phyloP scores from a whole-genome alignment of 2,888 invertebrate genomes.

The Chymomyza procnemis region DNA sequence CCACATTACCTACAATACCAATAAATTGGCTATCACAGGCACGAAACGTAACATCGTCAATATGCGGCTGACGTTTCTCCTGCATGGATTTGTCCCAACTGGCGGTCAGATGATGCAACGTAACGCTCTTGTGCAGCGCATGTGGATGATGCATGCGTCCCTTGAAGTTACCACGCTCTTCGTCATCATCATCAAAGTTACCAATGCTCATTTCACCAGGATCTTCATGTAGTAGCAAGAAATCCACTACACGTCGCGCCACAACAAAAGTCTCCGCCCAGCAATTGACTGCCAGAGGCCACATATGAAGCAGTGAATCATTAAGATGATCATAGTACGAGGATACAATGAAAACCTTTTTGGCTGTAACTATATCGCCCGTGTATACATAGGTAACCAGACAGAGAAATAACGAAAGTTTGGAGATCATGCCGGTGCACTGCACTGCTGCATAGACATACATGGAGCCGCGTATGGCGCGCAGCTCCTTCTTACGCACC shows the following conservation, averaged over 20 bases:
- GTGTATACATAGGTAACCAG: constrained; percentile 84
- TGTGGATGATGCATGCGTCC: constrained; percentile 63
- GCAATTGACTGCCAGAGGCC: constrained; percentile 88
- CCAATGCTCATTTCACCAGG: constrained; percentile 64
- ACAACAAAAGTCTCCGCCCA: constrained; percentile 88
- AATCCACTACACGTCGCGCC: constrained; percentile 84
- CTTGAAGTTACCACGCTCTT: constrained; percentile 58
- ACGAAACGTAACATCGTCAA: constrained; percentile 79
- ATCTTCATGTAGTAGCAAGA: constrained; percentile 79
- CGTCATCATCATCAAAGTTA: constrained; percentile 60
- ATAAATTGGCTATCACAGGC: constrained; percentile 66
- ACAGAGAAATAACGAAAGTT: constrained; percentile 87
- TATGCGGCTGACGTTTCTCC: constrained; percentile 55
- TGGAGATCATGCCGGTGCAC: constrained; percentile 87
- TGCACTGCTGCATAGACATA: constrained; percentile 84
- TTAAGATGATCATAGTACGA: constrained; percentile 89
- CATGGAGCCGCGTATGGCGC: constrained; percentile 83
- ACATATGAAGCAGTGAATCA: constrained; percentile 87
- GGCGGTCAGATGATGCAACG: constrained; percentile 79
- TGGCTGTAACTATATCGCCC: constrained; percentile 84
- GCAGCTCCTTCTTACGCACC: constrained; percentile 86
- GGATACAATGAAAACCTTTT: constrained; percentile 88
- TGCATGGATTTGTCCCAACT: constrained; percentile 79
- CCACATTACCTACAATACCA: constrained; percentile 86
- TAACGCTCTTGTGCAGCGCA: constrained; percentile 71